Conservation (phyloP, 2,797 vertebrate genomes). For the Rhabdophis nuchalis region DNA sequence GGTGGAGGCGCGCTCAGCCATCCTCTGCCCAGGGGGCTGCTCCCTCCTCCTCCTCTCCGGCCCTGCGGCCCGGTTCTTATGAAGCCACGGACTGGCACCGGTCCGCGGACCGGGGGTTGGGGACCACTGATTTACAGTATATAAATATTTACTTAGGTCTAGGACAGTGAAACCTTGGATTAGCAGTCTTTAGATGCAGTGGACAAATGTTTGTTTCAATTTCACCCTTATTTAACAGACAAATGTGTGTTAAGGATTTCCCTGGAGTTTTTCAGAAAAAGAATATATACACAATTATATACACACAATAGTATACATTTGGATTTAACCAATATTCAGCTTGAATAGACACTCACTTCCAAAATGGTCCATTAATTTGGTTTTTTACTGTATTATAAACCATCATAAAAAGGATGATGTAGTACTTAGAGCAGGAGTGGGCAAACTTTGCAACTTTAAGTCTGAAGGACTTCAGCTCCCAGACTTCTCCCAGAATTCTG, state of each 20-base stretch:
- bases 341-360: not conserved
- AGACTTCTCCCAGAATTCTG: too few species aligned
- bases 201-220: not conserved
- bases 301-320: not conserved
- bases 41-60: too few species aligned
- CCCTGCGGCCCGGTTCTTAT: too few species aligned
- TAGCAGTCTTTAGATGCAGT: not conserved
- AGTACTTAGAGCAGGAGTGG: too few species aligned
- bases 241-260: not conserved
- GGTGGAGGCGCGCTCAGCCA: too few species aligned
- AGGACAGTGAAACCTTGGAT: not conserved
- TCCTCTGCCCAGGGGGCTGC: too few species aligned
- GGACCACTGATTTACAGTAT: too few species aligned
- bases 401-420: not conserved
- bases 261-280: not conserved
- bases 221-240: not conserved
- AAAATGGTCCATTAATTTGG: not conserved
- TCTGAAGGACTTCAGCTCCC: too few species aligned
- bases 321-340: not conserved
- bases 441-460: too few species aligned
- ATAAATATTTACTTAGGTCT: not conserved
- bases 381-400: not conserved
- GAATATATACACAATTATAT: not conserved
- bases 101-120: too few species aligned
- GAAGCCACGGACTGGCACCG: too few species aligned